Conservation (phyloP, 2,888 invertebrate genomes). For the Chloroclystis v-ata region DNA sequence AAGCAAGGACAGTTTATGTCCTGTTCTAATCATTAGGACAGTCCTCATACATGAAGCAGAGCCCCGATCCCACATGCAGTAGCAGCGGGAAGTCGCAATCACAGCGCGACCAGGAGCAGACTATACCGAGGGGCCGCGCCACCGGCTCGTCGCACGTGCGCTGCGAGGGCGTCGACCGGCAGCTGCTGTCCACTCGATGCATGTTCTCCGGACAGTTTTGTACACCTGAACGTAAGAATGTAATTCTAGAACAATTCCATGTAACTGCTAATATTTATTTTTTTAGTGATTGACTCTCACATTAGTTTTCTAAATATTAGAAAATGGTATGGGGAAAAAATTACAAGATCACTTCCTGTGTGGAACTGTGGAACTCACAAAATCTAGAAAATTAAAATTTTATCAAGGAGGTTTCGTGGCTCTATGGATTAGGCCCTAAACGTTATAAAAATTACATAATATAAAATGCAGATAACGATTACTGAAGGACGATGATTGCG, state of each 20-base stretch:
- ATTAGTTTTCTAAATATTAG: no score
- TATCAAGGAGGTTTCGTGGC: no score
- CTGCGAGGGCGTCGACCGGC: constrained; percentile 61
- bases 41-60: constrained; percentile 65
- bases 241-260: no score
- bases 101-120: constrained; percentile 66
- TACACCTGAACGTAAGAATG: constrained; percentile 45
- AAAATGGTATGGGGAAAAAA: no score
- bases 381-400: no score
- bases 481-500: constrained; percentile 1
- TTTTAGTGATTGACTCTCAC: no score
- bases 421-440: no score
- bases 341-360: no score
- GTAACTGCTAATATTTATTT: no score
- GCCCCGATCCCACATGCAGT: constrained; percentile 57
- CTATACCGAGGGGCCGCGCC: constrained; percentile 56
- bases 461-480: background rate
- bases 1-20: no score
- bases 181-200: constrained; percentile 64
- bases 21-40: constrained; percentile 40
- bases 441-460: background rate
- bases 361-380: no score
- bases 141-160: constrained; percentile 66
- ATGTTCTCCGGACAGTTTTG: constrained; percentile 57
- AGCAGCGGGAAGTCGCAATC: constrained; percentile 70